A percentile compares a stretch with the other conserved stretches of the same genome.
Conservation (phyloP, 30 jellyfish, hydroid and myxozoan genomes). For the Hydractinia echinata region DNA sequence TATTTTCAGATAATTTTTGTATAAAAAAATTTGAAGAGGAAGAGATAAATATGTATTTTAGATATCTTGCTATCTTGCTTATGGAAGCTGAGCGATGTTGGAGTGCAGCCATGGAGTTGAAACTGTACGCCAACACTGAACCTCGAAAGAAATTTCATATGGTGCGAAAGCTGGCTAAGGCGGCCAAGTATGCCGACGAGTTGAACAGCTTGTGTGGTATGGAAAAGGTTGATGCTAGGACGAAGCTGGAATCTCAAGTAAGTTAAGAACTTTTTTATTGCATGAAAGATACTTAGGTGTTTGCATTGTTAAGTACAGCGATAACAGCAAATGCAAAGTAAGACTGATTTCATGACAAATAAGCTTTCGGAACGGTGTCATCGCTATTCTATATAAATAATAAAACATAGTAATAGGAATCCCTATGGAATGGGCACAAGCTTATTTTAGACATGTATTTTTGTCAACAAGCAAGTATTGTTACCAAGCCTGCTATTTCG, state of each 20-base stretch:
- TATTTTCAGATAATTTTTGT: not conserved
- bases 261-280: not conserved
- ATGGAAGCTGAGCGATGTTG: slow-evolving; percentile 96
- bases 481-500: no score
- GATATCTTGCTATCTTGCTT: slow-evolving; percentile 71
- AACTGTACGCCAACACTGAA: slow-evolving; percentile 93
- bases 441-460: no score
- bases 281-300: no score
- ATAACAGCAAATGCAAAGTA: no score
- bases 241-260: slow-evolving; percentile 95
- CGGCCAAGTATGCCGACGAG: slow-evolving; percentile 89
- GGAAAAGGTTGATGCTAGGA: slow-evolving; percentile 87
- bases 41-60: not conserved
- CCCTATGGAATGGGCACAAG: no score
- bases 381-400: no score
- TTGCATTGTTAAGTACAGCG: no score
- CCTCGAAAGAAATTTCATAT: slow-evolving; percentile 97
- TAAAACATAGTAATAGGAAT: no score
- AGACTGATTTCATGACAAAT: no score
- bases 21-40: not conserved
- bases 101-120: slow-evolving; percentile 99
- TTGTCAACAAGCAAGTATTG: no score
- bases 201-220: slow-evolving; percentile 63
- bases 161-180: slow-evolving; percentile 89
- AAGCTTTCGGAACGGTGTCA: no score